These are phyloP conservation scores for Egretta garzetta DNA, from an alignment of 2,113 vertebrate genomes.

Conservation along the genomic window DNA sequence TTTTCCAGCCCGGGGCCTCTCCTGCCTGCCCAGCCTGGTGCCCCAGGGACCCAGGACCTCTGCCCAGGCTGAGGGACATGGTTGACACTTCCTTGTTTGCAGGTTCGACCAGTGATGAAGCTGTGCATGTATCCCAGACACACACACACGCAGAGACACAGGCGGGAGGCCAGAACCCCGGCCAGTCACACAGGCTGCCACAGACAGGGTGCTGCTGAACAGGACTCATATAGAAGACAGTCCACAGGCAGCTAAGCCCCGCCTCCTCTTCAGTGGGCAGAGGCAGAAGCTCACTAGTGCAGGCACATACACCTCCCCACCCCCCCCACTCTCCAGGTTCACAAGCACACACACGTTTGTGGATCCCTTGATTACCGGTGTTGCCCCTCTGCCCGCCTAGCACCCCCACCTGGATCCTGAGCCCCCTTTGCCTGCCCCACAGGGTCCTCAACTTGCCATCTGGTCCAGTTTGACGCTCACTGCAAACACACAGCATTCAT, in stretches of 20 bases:
- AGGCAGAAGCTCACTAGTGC: neutral
- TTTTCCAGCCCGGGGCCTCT: neutral
- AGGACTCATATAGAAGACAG: neutral
- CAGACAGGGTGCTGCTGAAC: too few relatives aligned
- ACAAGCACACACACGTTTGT: neutral
- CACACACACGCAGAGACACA: too few relatives aligned
- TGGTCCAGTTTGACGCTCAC: neutral
- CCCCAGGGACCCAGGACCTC: neutral
- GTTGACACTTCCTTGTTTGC: neutral
- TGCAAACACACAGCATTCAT: rapidly evolving
- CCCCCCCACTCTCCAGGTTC: neutral
- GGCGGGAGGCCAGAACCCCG: rapidly evolving
- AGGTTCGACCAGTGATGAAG: neutral
- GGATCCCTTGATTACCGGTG: neutral
- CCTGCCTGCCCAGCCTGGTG: neutral
- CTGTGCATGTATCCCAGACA: neutral
- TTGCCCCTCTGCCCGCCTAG: neutral
- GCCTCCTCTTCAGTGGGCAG: neutral
- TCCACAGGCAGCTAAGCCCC: neutral
- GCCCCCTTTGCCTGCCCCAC: neutral
- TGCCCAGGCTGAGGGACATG: neutral
- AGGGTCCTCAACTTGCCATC: neutral
- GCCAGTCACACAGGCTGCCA: neutral
- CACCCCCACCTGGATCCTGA: neutral
- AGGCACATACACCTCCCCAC: too few relatives aligned